A percentile compares a stretch with the other conserved stretches of the same genome.
Conservation (phyloP, 2,113 vertebrate species). For the Vanacampus margaritifer region DNA sequence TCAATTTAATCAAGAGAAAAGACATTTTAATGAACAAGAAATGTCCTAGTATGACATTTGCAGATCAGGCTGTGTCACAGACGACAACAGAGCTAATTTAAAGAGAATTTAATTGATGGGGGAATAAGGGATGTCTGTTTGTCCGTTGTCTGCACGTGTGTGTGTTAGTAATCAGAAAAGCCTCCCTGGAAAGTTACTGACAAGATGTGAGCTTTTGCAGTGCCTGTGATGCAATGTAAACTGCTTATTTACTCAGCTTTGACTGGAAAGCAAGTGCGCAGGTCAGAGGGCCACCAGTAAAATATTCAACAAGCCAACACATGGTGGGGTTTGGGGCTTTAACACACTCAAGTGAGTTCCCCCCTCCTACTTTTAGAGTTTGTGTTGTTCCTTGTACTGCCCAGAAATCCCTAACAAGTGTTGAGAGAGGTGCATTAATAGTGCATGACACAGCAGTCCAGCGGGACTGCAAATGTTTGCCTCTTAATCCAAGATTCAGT, state of each 20-base stretch:
- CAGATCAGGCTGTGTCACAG: background rate
- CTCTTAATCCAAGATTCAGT: slow-evolving; percentile 59
- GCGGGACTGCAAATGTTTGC: slow-evolving; percentile 66
- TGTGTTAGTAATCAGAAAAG: slow-evolving; percentile 4
- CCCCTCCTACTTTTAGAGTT: slow-evolving; percentile 38
- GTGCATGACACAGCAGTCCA: slow-evolving; percentile 51
- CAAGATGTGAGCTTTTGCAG: slow-evolving; percentile 9
- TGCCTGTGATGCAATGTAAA: slow-evolving; percentile 35
- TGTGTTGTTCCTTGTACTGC: slow-evolving; percentile 42
- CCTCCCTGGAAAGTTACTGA: background rate
- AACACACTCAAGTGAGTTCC: slow-evolving; percentile 47
- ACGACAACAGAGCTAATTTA: background rate
- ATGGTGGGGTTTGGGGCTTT: slow-evolving; percentile 43
- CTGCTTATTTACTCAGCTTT: slow-evolving; percentile 35
- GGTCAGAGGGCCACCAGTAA: slow-evolving; percentile 53
- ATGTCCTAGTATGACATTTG: background rate
- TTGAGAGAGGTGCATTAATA: slow-evolving; percentile 67
- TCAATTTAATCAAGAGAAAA: background rate
- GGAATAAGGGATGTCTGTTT: background rate
- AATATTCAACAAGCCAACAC: slow-evolving; percentile 59
- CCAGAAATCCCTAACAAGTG: slow-evolving; percentile 55
- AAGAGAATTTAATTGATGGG: slow-evolving; percentile 6
- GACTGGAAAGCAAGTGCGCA: slow-evolving; percentile 51
- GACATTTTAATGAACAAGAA: background rate
- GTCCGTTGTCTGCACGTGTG: slow-evolving; percentile 1